These are phyloP conservation scores for Cataglyphis hispanica DNA, from an alignment of 1,140 invertebrate species.

Conservation along the genomic window DNA sequence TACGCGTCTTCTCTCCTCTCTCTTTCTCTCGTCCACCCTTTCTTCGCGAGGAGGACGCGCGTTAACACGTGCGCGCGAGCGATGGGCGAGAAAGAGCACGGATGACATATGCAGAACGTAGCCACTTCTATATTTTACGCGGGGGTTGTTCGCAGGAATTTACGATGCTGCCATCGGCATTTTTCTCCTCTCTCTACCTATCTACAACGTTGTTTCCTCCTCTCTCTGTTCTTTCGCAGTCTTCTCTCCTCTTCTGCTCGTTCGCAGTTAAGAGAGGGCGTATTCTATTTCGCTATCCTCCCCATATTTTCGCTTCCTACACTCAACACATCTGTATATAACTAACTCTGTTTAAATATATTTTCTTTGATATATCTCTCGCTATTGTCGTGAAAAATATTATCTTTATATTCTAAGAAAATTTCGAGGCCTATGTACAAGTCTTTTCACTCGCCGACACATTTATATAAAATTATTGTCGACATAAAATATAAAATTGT, in stretches of 20 bases:
- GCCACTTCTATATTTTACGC: conserved; percentile 81
- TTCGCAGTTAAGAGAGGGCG: background rate
- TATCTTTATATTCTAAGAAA: background rate
- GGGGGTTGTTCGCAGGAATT: conserved; percentile 79
- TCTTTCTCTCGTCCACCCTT: background rate
- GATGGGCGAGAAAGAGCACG: conserved; percentile 71
- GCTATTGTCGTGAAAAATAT: background rate
- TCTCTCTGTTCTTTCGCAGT: background rate
- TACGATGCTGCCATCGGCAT: conserved; percentile 73
- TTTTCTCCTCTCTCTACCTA: conserved; percentile 58
- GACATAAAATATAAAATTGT: background rate
- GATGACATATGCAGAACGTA: conserved; percentile 82
- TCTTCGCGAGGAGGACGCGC: conserved; percentile 34
- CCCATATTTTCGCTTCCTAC: too few relatives aligned
- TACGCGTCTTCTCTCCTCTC: background rate
- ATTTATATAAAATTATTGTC: background rate
- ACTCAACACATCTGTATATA: too few relatives aligned
- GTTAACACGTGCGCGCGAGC: conserved; percentile 68
- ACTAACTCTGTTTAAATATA: background rate
- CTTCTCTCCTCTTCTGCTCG: background rate
- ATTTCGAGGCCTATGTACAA: background rate
- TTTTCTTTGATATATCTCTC: background rate
- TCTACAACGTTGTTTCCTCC: conserved; percentile 29
- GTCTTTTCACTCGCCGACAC: background rate
- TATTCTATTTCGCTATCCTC: background rate